A percentile compares a stretch with the other conserved stretches of the same genome.
Conservation (phyloP, 2,888 invertebrate genomes). For the Nesidiocoris tenuis region DNA sequence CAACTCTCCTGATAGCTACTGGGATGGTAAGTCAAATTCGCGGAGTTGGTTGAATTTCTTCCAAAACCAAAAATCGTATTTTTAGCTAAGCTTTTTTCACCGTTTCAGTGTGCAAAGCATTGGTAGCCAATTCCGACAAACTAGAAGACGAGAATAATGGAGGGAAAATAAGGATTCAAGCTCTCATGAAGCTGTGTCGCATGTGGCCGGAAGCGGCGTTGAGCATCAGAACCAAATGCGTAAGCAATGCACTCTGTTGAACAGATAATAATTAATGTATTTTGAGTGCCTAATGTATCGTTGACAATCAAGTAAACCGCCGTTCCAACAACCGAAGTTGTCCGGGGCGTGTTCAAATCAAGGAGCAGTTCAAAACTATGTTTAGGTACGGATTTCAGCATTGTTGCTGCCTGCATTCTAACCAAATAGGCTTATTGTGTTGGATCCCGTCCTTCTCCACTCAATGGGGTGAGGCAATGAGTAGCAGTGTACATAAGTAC, state of each 20-base stretch:
- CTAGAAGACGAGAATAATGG: conserved; percentile 84
- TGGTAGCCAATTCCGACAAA: conserved; percentile 83
- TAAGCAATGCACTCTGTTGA: conserved; percentile 53
- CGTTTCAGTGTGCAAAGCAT: conserved; percentile 70
- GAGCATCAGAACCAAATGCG: conserved; percentile 80
- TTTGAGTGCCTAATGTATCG: too few species aligned
- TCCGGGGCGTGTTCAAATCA: too few species aligned
- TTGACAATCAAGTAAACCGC: too few species aligned
- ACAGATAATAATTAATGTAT: background rate
- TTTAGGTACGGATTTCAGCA: too few species aligned
- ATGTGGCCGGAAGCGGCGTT: conserved; percentile 88
- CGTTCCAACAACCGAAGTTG: too few species aligned
- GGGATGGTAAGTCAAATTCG: conserved; percentile 67
- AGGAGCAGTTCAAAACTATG: too few species aligned
- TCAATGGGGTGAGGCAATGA: too few species aligned
- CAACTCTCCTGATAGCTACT: conserved; percentile 90
- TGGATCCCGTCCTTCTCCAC: too few species aligned
- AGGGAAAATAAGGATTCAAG: conserved; percentile 71
- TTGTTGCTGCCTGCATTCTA: too few species aligned
- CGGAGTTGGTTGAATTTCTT: background rate
- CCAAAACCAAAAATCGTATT: too few species aligned
- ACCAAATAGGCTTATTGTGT: too few species aligned
- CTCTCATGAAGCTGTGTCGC: conserved; percentile 77
- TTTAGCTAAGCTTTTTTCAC: conserved; percentile 4
- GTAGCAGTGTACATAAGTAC: too few species aligned